These are phyloP conservation scores for Todiramphus saurophagus DNA, from an alignment of 2,113 vertebrate genomes.

Conservation along the genomic window DNA sequence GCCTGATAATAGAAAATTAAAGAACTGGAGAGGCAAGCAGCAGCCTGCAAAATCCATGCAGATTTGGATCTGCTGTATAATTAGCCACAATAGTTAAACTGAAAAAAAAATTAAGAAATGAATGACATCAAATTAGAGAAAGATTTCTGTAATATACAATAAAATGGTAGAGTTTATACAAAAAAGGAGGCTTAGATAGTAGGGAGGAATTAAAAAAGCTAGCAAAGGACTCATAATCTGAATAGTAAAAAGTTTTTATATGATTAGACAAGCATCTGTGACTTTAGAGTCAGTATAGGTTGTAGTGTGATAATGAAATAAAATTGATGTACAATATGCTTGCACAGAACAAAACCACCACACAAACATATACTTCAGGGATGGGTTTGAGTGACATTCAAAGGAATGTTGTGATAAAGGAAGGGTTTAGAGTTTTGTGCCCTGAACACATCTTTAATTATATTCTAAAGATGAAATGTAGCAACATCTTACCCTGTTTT, in stretches of 20 bases:
- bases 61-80: constrained; percentile 57
- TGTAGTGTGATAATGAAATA: constrained; percentile 19
- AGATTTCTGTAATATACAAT: neutral
- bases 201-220: neutral
- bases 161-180: constrained; percentile 3
- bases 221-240: neutral
- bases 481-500: neutral
- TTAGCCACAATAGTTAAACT: constrained; percentile 25
- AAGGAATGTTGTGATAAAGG: neutral
- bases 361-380: neutral
- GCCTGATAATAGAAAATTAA: constrained; percentile 64
- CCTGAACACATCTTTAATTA: neutral
- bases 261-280: constrained; percentile 54
- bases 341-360: neutral
- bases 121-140: constrained; percentile 9
- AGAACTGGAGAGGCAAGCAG: constrained; percentile 20
- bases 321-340: constrained; percentile 8
- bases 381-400: neutral
- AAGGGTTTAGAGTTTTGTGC: neutral
- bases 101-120: neutral
- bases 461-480: neutral
- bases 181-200: neutral
- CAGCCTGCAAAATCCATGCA: constrained; percentile 37
- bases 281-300: constrained; percentile 37
- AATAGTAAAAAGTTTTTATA: constrained; percentile 44